Evolutionary conservation across 2,888 invertebrate genomes (phyloP).

Genomic region (Galeruca laticollis): DNA sequence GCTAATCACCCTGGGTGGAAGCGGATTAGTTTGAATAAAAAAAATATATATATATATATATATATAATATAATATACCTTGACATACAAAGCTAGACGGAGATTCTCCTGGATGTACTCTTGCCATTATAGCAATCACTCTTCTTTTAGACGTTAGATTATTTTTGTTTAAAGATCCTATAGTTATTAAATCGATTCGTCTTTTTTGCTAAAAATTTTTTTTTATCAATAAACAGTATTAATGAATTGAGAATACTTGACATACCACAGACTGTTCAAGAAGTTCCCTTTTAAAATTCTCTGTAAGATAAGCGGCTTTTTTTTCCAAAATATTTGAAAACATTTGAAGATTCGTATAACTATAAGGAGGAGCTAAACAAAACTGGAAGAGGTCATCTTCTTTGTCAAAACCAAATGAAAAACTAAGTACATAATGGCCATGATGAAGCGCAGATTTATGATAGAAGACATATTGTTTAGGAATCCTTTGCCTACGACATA

Average conservation of each 20-base stretch:
- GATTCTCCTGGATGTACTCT: conserved; percentile 95
- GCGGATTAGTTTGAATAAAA: too few species aligned
- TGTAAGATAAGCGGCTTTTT: conserved; percentile 69
- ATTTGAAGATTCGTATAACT: conserved; percentile 93
- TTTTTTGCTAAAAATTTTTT: conserved; percentile 82
- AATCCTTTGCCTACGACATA: conserved; percentile 76
- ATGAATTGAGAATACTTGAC: background rate
- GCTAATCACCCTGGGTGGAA: too few species aligned
- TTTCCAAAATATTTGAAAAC: conserved; percentile 81
- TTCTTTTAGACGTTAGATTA: conserved; percentile 70
- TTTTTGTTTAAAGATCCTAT: conserved; percentile 71
- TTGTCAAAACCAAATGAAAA: conserved; percentile 95
- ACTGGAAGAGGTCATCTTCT: conserved; percentile 96
- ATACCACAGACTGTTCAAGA: conserved; percentile 75
- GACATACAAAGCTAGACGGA: conserved; percentile 93
- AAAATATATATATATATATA: too few species aligned
- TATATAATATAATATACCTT: conserved; percentile 71
- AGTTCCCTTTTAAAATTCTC: conserved; percentile 78
- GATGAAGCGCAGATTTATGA: conserved; percentile 89
- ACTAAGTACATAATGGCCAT: conserved; percentile 91
- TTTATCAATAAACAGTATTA: background rate
- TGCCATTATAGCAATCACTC: conserved; percentile 88
- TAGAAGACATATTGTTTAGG: conserved; percentile 89
- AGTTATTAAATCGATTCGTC: conserved; percentile 89
- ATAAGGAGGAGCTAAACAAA: conserved; percentile 93